Base-by-base conservation (phyloP, 2,797 vertebrate genomes). In the Lindbergichthys nudifrons region DNA sequence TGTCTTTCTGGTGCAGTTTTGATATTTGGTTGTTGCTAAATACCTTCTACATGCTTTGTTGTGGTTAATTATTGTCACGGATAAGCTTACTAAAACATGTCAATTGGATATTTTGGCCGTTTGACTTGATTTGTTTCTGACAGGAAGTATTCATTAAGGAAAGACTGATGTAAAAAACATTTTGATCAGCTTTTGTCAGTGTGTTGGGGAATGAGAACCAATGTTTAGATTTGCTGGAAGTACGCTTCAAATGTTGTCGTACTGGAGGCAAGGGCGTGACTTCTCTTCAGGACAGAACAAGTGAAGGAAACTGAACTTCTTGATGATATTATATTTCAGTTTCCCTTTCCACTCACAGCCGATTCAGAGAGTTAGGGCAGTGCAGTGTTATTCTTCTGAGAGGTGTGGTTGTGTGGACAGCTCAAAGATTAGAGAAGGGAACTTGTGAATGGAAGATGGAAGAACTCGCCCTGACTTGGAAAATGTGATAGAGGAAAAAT, bases 331-430 rank as follows among this genome's bases (percentile, higher is more conserved):
- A 74, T n/a, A 50, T 87, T 63, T 26, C 80, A 79, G 53, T 52
- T 74, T 76, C 45, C 70, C 39, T 70, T 85, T 83, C 82, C 82
- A 70, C 67, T 64, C 52, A 75, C 67, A 62, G 68, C 26, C 50
- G 36, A 47, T 73, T 65, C 41, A 45, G 66, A 76, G 21, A 52
- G 36, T 46, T 47, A 3, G 56, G 48, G 16, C 10, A 1, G 57
- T 5, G 53, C 62, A n/a, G 1, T 80, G 58, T 83, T 89, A 58
- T 88, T 82, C 39, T 82, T 79, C 52, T 15, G 6, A 66, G 30
- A 75, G 81, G 75, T 82, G 83, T n/a, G n/a, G n/a, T n/a, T n/a
- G n/a, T n/a, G n/a, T 69, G 74, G 79, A 54, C 65, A 58, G 73
- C 45, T 67, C 16, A 64, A 70, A 82, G 79, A 79, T 87, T 62